Evolutionary conservation across 1,140 invertebrate genomes (phyloP).

Genomic region (Octopus sinensis): DNA sequence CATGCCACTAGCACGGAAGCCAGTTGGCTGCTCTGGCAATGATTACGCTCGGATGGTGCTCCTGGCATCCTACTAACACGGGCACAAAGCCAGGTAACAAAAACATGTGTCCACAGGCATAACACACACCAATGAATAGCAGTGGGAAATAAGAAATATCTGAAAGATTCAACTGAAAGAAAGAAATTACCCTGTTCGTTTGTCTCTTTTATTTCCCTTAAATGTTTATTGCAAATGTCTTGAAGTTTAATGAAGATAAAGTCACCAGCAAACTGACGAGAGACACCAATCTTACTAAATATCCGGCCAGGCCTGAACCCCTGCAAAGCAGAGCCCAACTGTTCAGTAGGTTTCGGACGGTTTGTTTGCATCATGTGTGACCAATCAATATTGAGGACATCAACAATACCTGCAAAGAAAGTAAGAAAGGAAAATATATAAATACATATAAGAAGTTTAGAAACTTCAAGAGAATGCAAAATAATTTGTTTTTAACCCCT

Average conservation of each 20-base stretch:
- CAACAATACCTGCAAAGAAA: slow-evolving; percentile 66
- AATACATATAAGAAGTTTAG: no score
- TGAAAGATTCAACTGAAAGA: neutral
- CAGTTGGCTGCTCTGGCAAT: no score
- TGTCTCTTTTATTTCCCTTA: neutral
- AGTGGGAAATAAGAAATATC: neutral
- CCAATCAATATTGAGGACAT: slow-evolving; percentile 89
- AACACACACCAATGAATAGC: no score
- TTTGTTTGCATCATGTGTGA: slow-evolving; percentile 70
- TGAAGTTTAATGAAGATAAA: slow-evolving; percentile 41
- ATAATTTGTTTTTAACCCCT: no score
- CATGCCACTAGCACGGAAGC: no score
- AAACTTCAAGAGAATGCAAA: no score
- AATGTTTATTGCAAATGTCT: slow-evolving; percentile 30
- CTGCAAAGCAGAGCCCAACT: slow-evolving; percentile 37
- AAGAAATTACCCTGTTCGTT: neutral
- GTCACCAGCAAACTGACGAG: slow-evolving; percentile 42
- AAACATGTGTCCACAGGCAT: no score
- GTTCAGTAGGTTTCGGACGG: slow-evolving; percentile 28
- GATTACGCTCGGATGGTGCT: no score
- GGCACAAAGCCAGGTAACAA: no score
- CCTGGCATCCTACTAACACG: no score
- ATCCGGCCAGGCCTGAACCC: slow-evolving; percentile 42
- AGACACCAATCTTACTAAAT: slow-evolving; percentile 47
- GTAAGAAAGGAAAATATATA: neutral